Evolutionary conservation across 2,888 invertebrate species (phyloP).

Genomic region (Drosophila sordidapex): DNA sequence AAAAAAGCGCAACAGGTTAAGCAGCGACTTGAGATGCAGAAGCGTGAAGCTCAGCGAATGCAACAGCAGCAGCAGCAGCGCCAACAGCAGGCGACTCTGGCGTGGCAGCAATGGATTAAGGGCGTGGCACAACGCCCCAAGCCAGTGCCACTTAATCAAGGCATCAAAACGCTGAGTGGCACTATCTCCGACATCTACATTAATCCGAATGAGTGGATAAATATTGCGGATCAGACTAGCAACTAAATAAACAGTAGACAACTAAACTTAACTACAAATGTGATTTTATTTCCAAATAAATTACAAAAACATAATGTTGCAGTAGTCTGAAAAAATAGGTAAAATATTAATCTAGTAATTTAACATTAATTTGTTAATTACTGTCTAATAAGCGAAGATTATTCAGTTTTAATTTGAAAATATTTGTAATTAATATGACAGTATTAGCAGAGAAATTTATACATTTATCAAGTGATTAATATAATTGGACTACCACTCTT

Average conservation of each 20-base stretch:
- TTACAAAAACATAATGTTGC: neutral
- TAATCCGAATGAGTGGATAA: slow-evolving; percentile 83
- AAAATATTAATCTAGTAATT: neutral
- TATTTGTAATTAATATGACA: neutral
- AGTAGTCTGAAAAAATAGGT: rapidly evolving
- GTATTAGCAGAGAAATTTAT: neutral
- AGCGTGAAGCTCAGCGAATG: slow-evolving; percentile 61
- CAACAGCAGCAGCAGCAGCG: slow-evolving; percentile 62
- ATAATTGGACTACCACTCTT: neutral
- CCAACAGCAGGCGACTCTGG: slow-evolving; percentile 64
- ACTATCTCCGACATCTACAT: slow-evolving; percentile 82
- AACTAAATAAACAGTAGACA: slow-evolving; percentile 37
- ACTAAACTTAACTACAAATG: neutral
- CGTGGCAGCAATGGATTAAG: slow-evolving; percentile 82
- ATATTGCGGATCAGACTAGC: slow-evolving; percentile 16
- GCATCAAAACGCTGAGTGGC: slow-evolving; percentile 82
- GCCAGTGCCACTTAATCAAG: slow-evolving; percentile 83
- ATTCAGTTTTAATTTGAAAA: too few relatives aligned
- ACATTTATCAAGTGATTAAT: neutral
- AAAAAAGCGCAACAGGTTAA: slow-evolving; percentile 42
- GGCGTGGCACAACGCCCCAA: slow-evolving; percentile 81
- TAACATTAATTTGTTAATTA: neutral
- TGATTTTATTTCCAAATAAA: neutral
- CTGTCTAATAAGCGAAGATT: neutral
- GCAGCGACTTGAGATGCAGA: slow-evolving; percentile 33